These are phyloP conservation scores for Cnemophilus loriae DNA, from an alignment of 2,113 vertebrate species.

Conservation along the genomic window DNA sequence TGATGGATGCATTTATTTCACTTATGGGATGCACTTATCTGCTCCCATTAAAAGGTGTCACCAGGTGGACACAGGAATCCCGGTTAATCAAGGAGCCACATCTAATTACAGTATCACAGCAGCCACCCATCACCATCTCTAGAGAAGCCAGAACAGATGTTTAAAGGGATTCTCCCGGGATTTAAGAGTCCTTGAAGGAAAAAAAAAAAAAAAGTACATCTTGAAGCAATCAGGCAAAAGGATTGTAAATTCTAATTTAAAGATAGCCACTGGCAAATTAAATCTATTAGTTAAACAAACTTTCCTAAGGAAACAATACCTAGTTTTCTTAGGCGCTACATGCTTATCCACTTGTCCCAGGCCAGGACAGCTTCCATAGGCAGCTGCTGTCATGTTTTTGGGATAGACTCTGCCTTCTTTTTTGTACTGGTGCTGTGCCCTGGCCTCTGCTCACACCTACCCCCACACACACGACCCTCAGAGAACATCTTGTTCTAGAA, in stretches of 20 bases:
- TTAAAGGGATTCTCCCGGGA: slow-evolving; percentile 21
- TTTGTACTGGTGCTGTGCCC: background rate
- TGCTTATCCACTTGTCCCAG: background rate
- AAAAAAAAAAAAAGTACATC: background rate
- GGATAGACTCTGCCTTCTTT: background rate
- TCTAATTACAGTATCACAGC: background rate
- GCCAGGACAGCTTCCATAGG: background rate
- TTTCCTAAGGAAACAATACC: background rate
- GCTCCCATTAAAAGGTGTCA: background rate
- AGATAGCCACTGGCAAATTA: slow-evolving; percentile 51
- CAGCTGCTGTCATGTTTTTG: background rate
- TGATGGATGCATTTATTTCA: background rate
- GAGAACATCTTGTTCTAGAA: background rate
- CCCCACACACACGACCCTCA: accelerated
- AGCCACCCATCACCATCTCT: background rate
- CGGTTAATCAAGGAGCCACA: background rate
- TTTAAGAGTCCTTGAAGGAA: background rate
- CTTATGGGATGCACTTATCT: background rate
- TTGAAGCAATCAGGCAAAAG: slow-evolving; percentile 60
- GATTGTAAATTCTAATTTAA: slow-evolving; percentile 31
- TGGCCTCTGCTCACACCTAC: background rate
- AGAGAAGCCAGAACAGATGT: slow-evolving; percentile 28
- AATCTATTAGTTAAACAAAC: slow-evolving; percentile 29
- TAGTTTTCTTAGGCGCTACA: background rate
- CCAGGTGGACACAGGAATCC: background rate